Conservation (phyloP, 2,888 invertebrate species). For the Parelbella ahira region DNA sequence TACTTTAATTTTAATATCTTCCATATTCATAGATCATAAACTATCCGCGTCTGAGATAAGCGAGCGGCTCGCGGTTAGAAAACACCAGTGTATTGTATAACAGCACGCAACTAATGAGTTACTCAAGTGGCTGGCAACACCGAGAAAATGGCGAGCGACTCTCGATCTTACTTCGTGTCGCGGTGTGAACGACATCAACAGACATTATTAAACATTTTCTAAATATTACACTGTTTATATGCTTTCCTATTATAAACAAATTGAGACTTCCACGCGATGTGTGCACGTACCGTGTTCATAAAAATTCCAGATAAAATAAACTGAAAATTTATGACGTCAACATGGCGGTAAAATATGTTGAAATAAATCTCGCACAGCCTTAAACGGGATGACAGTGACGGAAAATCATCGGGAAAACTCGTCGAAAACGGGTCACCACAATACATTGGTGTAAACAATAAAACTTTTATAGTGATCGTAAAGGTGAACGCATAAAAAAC, state of each 20-base stretch:
- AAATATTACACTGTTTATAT: too few species aligned
- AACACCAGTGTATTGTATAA: conserved; percentile 19
- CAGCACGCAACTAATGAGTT: conserved; percentile 25
- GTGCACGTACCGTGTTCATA: too few species aligned
- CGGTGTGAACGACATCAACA: background rate
- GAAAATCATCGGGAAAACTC: conserved; percentile 29
- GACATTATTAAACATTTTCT: too few species aligned
- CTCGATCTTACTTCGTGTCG: conserved; percentile 24
- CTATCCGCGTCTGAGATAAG: conserved; percentile 13
- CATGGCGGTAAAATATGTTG: conserved; percentile 2
- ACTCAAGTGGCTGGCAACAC: conserved; percentile 13
- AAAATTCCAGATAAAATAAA: background rate
- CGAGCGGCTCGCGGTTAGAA: conserved; percentile 16
- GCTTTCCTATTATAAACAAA: too few species aligned
- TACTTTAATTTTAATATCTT: conserved; percentile 15
- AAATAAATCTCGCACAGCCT: conserved; percentile 1
- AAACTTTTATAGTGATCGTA: conserved; percentile 56
- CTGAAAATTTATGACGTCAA: background rate
- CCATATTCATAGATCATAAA: conserved; percentile 18
- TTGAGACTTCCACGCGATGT: too few species aligned
- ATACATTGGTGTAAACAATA: conserved; percentile 37
- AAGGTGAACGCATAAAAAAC: conserved; percentile 65
- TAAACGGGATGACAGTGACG: conserved; percentile 23
- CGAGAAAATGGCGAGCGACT: conserved; percentile 21
- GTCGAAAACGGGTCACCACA: conserved; percentile 25